These are phyloP conservation scores for Tapirus indicus DNA, from an alignment of 2,797 vertebrate genomes.

Conservation along the genomic window DNA sequence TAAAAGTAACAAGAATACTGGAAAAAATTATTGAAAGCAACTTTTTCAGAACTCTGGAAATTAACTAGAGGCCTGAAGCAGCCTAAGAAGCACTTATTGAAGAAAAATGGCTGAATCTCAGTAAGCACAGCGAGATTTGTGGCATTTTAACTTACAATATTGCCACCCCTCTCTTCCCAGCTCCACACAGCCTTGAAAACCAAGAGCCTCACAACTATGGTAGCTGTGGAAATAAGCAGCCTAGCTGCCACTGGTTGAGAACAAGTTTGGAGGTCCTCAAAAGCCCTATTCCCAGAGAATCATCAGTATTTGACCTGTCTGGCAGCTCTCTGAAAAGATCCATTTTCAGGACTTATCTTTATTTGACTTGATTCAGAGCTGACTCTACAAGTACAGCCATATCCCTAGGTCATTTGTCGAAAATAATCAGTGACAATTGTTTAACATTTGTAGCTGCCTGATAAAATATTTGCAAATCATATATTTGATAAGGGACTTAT, in stretches of 20 bases:
- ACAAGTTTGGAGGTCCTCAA: not conserved
- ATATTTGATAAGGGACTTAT: not conserved
- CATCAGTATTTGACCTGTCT: not conserved
- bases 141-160: not conserved
- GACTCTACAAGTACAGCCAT: not conserved
- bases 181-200: not conserved
- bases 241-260: not conserved
- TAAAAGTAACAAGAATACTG: not conserved
- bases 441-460: not conserved
- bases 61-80: not conserved
- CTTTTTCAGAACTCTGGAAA: not conserved
- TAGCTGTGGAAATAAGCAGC: not conserved
- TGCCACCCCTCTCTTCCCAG: not conserved
- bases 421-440: not conserved
- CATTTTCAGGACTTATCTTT: not conserved
- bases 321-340: not conserved
- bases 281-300: not conserved
- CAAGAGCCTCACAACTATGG: not conserved
- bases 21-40: not conserved
- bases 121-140: not conserved
- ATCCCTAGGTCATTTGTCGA: not conserved
- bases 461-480: slow-evolving; percentile 20
- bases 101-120: not conserved
- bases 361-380: not conserved
- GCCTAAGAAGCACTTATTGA: not conserved